Conservation (phyloP, 2,113 vertebrate genomes). For the Montifringilla adamsi region DNA sequence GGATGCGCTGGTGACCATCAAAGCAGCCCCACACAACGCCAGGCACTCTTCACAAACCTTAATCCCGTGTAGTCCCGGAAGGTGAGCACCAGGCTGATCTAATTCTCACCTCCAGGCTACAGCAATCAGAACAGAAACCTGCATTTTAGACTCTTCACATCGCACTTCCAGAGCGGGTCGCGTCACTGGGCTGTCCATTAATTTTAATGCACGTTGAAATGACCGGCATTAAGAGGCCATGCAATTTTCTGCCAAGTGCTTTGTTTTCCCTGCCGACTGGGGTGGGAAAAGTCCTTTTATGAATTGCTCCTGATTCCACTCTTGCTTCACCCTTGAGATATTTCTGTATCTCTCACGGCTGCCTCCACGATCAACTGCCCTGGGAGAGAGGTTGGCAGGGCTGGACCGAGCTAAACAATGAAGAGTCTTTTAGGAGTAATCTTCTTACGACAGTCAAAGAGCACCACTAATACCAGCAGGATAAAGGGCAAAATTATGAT, state of each 20-base stretch:
- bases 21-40: background rate
- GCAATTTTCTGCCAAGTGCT: background rate
- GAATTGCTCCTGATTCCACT: background rate
- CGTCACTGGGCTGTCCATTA: background rate
- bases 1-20: background rate
- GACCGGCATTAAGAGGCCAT: background rate
- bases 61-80: background rate
- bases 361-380: background rate
- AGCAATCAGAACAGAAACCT: background rate
- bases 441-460: background rate
- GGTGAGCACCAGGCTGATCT: background rate
- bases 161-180: background rate
- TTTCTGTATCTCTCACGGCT: background rate
- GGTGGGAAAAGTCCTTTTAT: background rate
- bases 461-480: background rate
- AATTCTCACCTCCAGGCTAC: background rate
- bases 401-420: background rate
- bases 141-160: background rate
- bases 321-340: background rate
- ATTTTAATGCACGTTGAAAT: background rate
- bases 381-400: background rate
- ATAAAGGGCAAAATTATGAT: background rate
- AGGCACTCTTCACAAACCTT: background rate
- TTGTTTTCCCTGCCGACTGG: background rate
- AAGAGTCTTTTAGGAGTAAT: slow-evolving; percentile 1